Evolutionary conservation across 2,888 invertebrate species (phyloP).

Genomic region (Zygaena filipendulae): DNA sequence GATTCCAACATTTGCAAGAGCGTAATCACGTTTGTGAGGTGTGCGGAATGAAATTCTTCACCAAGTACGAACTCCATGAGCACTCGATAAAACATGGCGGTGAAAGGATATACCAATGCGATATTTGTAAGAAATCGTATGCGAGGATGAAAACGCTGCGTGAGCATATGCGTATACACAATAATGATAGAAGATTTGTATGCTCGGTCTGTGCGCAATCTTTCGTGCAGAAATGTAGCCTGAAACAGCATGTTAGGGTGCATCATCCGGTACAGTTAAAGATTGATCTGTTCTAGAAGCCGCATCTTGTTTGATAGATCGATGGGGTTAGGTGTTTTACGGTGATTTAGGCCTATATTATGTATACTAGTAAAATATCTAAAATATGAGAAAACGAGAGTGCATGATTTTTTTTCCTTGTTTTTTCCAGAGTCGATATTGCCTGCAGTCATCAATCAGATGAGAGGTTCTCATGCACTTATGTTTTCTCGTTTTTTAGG

Average conservation of each 20-base stretch:
- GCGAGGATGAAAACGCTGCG: conserved; percentile 52
- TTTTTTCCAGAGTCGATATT: no score
- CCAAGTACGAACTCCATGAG: conserved; percentile 63
- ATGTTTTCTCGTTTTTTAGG: conserved; percentile 54
- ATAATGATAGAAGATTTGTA: conserved; percentile 47
- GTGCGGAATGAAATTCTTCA: conserved; percentile 65
- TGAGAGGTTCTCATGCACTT: conserved; percentile 23
- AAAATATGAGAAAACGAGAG: conserved; percentile 20
- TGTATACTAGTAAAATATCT: no score
- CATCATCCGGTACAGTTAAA: conserved; percentile 48
- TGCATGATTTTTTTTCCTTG: no score
- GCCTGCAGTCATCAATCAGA: no score
- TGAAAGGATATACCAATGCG: conserved; percentile 63
- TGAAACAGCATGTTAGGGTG: conserved; percentile 53
- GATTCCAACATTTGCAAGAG: conserved; percentile 52
- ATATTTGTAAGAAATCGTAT: conserved; percentile 60
- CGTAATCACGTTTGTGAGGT: conserved; percentile 56
- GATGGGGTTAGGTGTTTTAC: no score
- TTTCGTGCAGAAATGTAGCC: conserved; percentile 54
- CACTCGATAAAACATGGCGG: conserved; percentile 66
- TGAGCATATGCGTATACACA: conserved; percentile 58
- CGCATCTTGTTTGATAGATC: neutral
- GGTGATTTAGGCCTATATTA: no score
- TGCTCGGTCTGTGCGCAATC: conserved; percentile 51
- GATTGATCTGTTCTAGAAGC: conserved; percentile 25